Evolutionary conservation across 2,888 invertebrate species (phyloP).

Genomic region (Malthinus flaveolus): DNA sequence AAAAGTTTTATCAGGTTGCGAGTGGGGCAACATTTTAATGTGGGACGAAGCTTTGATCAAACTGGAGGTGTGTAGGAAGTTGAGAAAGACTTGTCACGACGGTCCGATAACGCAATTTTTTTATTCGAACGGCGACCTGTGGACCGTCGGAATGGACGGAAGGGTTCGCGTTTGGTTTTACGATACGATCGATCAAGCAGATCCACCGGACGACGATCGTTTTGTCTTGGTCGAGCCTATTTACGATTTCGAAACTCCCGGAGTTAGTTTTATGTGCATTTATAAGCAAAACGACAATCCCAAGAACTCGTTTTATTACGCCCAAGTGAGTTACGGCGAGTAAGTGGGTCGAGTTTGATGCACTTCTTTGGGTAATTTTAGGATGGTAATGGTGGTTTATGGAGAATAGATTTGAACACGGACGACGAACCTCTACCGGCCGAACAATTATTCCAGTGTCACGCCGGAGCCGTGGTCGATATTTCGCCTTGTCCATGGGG

Average conservation of each 20-base stretch:
- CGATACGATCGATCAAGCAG: slow-evolving; percentile 86
- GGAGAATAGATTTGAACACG: slow-evolving; percentile 69
- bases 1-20: slow-evolving; percentile 84
- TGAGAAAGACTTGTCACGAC: slow-evolving; percentile 73
- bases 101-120: slow-evolving; percentile 71
- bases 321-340: slow-evolving; percentile 63
- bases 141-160: slow-evolving; percentile 69
- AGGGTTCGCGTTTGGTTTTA: slow-evolving; percentile 86
- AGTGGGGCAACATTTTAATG: slow-evolving; percentile 89
- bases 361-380: slow-evolving; percentile 45
- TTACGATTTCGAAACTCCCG: slow-evolving; percentile 71
- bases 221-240: slow-evolving; percentile 83
- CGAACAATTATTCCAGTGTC: slow-evolving; percentile 65
- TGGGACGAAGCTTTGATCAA: slow-evolving; percentile 92
- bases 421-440: slow-evolving; percentile 56
- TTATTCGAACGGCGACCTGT: slow-evolving; percentile 50
- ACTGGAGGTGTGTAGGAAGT: slow-evolving; percentile 75
- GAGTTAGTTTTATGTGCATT: slow-evolving; percentile 58
- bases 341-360: not conserved
- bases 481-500: slow-evolving; percentile 71
- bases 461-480: slow-evolving; percentile 74
- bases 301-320: slow-evolving; percentile 64
- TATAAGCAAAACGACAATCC: slow-evolving; percentile 55
- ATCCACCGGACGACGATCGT: slow-evolving; percentile 78
- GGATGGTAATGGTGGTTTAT: slow-evolving; percentile 86